These are phyloP conservation scores for Plecturocebus donacophilus DNA, from an alignment of 2,113 vertebrate genomes.

Conservation along the genomic window DNA sequence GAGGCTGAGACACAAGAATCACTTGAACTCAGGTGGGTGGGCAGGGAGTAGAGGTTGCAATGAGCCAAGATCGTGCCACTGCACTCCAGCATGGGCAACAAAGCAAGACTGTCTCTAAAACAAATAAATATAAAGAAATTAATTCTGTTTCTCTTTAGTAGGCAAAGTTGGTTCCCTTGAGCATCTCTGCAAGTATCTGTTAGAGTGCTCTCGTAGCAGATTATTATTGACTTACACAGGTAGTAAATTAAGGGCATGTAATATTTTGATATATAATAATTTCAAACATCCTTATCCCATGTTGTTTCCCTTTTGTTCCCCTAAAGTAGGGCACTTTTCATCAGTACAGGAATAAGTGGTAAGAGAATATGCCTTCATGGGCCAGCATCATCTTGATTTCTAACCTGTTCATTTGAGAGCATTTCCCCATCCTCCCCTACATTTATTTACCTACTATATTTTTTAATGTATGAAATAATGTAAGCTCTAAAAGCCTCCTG, in stretches of 20 bases:
- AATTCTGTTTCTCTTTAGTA: background rate
- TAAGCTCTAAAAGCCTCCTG: background rate
- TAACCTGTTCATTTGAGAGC: background rate
- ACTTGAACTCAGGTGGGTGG: too few species aligned
- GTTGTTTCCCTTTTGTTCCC: background rate
- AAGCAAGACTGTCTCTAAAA: too few species aligned
- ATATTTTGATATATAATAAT: background rate
- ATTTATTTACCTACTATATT: background rate
- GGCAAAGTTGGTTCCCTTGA: background rate
- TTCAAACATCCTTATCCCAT: background rate
- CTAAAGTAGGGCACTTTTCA: background rate
- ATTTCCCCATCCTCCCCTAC: background rate
- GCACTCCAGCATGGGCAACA: too few species aligned
- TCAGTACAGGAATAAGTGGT: background rate
- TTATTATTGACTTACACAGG: too few species aligned
- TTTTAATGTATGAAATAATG: background rate
- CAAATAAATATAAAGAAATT: background rate
- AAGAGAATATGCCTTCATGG: background rate
- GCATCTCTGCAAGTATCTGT: background rate
- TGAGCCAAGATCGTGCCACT: too few species aligned
- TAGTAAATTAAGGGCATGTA: background rate
- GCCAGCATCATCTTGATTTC: background rate
- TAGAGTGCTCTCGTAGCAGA: background rate
- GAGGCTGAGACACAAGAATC: too few species aligned
- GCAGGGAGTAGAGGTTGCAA: too few species aligned